These are phyloP conservation scores for Apamea monoglypha DNA, from an alignment of 2,888 invertebrate genomes.

Conservation along the genomic window DNA sequence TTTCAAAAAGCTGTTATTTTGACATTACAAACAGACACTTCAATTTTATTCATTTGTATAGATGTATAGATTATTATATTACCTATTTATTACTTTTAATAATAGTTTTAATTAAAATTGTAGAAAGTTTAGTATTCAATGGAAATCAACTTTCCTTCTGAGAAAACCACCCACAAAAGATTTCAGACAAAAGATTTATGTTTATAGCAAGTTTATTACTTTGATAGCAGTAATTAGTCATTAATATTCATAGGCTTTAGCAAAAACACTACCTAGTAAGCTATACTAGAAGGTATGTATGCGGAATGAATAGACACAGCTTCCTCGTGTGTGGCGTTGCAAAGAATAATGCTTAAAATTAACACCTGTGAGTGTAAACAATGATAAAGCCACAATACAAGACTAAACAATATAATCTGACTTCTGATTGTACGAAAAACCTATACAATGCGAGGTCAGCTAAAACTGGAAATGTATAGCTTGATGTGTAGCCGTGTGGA, in stretches of 20 bases:
- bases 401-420: conserved; percentile 15
- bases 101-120: background rate
- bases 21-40: too few relatives aligned
- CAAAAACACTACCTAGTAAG: conserved; percentile 15
- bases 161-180: conserved; percentile 18
- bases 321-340: conserved; percentile 31
- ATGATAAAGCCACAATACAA: conserved; percentile 7
- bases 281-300: background rate
- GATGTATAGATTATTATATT: too few relatives aligned
- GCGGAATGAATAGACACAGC: conserved; percentile 28
- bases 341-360: conserved; percentile 35
- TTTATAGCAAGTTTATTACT: conserved; percentile 18
- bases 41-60: too few relatives aligned
- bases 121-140: conserved; percentile 4
- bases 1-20: too few relatives aligned
- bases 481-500: too few relatives aligned
- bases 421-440: too few relatives aligned
- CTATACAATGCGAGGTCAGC: too few relatives aligned
- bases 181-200: conserved; percentile 21
- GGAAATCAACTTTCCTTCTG: conserved; percentile 15
- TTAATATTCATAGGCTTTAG: conserved; percentile 40
- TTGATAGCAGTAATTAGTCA: conserved; percentile 25
- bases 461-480: too few relatives aligned
- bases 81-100: background rate
- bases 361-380: conserved; percentile 7